phyloP scores from a whole-genome alignment of 2,888 invertebrate genomes.

The Venusia cambrica region DNA sequence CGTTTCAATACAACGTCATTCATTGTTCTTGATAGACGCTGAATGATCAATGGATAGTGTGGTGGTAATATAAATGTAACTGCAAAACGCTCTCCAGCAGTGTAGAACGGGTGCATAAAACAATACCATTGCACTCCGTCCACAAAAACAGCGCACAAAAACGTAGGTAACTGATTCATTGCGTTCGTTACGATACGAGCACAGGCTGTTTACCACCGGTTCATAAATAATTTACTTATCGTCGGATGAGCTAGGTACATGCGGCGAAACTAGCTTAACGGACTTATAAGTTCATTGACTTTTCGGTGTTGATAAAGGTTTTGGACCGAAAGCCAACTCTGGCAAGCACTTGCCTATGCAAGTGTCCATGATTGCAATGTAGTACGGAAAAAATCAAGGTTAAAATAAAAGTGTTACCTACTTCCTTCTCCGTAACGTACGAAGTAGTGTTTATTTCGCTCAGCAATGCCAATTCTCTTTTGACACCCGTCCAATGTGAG shows the following conservation, averaged over 20 bases:
- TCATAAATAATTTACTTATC: constrained; percentile 21
- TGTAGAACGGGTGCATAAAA: too few species aligned
- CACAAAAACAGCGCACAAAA: constrained; percentile 20
- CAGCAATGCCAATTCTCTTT: constrained; percentile 7
- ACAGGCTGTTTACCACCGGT: constrained; percentile 15
- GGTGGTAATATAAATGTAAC: too few species aligned
- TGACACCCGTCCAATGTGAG: constrained; percentile 14
- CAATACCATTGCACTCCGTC: constrained; percentile 10
- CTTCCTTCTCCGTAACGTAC: constrained; percentile 9
- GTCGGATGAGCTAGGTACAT: constrained; percentile 11
- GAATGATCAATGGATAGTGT: too few species aligned
- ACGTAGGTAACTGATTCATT: constrained; percentile 29
- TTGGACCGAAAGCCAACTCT: too few species aligned
- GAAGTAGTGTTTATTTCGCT: too few species aligned
- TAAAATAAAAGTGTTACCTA: too few species aligned
- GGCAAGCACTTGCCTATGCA: too few species aligned
- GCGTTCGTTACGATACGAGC: constrained; percentile 26
- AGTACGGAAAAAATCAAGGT: too few species aligned
- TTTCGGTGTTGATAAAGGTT: not conserved
- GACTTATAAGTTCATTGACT: not conserved
- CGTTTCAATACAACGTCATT: too few species aligned
- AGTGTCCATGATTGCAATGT: too few species aligned
- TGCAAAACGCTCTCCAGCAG: too few species aligned
- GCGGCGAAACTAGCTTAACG: constrained; percentile 2
- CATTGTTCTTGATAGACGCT: too few species aligned